These are phyloP conservation scores for Acleris literana DNA, from an alignment of 2,888 invertebrate species.

Conservation along the genomic window DNA sequence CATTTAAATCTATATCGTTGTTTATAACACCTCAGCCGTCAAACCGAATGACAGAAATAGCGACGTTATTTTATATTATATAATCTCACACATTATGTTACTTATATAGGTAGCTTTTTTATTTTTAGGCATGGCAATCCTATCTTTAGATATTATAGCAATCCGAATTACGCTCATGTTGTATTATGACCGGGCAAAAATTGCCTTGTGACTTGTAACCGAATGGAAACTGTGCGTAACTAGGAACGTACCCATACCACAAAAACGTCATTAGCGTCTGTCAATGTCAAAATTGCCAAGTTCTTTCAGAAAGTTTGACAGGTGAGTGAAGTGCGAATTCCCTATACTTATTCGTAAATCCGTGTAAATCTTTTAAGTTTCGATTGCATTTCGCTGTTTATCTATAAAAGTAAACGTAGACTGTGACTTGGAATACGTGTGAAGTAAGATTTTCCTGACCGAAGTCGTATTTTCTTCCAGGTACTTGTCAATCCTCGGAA, in stretches of 20 bases:
- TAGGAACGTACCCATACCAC: too few species aligned
- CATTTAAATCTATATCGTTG: too few species aligned
- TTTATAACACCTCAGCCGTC: too few species aligned
- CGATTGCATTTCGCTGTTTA: slow-evolving; percentile 4
- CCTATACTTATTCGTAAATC: slow-evolving; percentile 46
- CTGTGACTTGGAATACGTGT: background rate
- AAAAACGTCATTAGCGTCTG: background rate
- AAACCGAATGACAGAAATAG: too few species aligned
- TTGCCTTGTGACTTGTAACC: too few species aligned
- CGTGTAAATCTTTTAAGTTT: slow-evolving; percentile 17
- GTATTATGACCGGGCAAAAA: too few species aligned
- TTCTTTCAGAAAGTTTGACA: slow-evolving; percentile 60
- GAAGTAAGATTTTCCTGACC: slow-evolving; percentile 14
- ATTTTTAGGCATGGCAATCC: too few species aligned
- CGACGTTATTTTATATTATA: too few species aligned
- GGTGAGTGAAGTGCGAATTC: slow-evolving; percentile 51
- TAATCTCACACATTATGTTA: too few species aligned
- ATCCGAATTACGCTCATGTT: too few species aligned
- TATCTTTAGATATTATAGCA: too few species aligned
- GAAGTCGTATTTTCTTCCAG: slow-evolving; percentile 26
- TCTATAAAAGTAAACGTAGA: background rate
- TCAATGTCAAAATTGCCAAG: slow-evolving; percentile 9
- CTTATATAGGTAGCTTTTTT: too few species aligned
- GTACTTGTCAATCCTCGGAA: slow-evolving; percentile 27
- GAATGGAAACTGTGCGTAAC: background rate